phyloP scores from a whole-genome alignment of 1,140 invertebrate genomes.

The Sminthurides bifidus region DNA sequence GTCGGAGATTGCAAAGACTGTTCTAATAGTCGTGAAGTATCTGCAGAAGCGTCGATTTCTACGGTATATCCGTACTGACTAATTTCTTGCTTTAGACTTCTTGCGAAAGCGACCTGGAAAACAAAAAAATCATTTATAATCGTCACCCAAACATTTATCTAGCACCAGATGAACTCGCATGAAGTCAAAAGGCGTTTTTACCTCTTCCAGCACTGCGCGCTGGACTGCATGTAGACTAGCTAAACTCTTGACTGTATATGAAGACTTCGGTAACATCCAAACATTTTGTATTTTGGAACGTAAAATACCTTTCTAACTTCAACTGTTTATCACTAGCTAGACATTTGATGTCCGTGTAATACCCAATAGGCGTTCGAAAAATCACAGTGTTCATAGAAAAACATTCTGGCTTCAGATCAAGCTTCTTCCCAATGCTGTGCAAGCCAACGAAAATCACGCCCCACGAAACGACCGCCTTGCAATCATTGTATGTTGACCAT shows the following conservation, averaged over 20 bases:
- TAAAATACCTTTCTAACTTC: background rate
- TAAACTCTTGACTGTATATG: constrained; percentile 23
- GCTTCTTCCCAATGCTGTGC: constrained; percentile 60
- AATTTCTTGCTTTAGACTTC: constrained; percentile 17
- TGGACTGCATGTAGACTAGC: constrained; percentile 17
- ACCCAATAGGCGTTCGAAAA: constrained; percentile 76
- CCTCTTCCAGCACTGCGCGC: constrained; percentile 27
- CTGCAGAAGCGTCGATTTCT: background rate
- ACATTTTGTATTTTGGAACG: background rate
- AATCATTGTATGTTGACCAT: constrained; percentile 33
- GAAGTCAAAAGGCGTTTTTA: too few species aligned
- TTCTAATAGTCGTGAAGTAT: too few species aligned
- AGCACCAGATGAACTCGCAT: too few species aligned
- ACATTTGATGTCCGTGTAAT: constrained; percentile 44
- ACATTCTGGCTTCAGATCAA: constrained; percentile 44
- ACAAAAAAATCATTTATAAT: background rate
- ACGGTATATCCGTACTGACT: constrained; percentile 20
- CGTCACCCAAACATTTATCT: background rate
- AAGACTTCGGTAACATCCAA: constrained; percentile 25
- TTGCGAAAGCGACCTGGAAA: constrained; percentile 11
- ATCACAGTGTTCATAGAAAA: constrained; percentile 67
- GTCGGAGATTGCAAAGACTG: too few species aligned
- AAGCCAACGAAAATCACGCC: constrained; percentile 72
- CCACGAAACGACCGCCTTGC: constrained; percentile 42
- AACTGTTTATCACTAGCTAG: too few species aligned